These are phyloP conservation scores for Blera fallax DNA, from an alignment of 2,888 invertebrate genomes.

Conservation along the genomic window DNA sequence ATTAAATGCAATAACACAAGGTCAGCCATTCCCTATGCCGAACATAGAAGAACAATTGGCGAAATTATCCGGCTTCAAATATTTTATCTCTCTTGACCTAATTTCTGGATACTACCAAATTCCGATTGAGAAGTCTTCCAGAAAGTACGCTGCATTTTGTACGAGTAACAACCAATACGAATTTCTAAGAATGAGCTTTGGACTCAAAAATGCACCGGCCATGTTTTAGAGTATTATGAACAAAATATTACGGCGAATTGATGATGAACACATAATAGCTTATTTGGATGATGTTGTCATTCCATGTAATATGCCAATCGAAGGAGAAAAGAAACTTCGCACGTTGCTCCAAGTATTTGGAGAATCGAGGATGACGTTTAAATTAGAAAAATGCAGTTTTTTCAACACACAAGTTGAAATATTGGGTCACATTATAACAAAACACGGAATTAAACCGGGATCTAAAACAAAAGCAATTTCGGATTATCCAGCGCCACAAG, in stretches of 20 bases:
- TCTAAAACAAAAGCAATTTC: no score
- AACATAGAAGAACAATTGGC: conserved; percentile 16
- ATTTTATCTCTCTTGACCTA: conserved; percentile 16
- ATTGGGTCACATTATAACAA: neutral
- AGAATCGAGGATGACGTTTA: neutral
- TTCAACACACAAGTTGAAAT: no score
- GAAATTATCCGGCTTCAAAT: conserved; percentile 7
- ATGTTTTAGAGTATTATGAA: conserved; percentile 17
- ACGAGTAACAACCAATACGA: conserved; percentile 11
- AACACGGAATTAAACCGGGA: no score
- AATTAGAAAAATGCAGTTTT: no score
- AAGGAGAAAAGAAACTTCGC: conserved; percentile 18
- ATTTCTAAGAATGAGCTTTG: conserved; percentile 22
- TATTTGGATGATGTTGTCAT: conserved; percentile 13
- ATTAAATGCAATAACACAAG: conserved; percentile 9
- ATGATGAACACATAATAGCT: neutral
- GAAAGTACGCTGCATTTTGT: conserved; percentile 22
- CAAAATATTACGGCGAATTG: neutral
- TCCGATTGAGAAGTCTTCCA: neutral
- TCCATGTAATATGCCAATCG: neutral
- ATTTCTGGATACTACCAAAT: conserved; percentile 32
- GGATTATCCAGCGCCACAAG: no score
- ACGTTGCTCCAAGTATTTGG: neutral
- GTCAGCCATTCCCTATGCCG: conserved; percentile 22
- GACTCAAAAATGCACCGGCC: conserved; percentile 15